These are phyloP conservation scores for Orthonevra nobilis DNA, from an alignment of 2,888 invertebrate species.

Conservation along the genomic window DNA sequence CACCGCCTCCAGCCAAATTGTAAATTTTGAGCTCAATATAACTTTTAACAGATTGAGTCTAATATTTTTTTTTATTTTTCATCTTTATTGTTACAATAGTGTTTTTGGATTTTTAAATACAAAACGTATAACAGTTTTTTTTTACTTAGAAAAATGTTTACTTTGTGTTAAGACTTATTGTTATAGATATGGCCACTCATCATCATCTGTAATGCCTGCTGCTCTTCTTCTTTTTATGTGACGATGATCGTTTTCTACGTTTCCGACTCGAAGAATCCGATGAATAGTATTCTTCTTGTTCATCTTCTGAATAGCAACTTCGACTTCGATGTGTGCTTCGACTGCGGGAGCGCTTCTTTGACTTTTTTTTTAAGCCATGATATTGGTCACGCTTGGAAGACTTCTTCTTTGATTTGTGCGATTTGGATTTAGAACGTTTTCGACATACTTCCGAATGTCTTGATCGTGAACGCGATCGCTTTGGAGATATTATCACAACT, in stretches of 20 bases:
- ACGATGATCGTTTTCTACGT: constrained; percentile 46
- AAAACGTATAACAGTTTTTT: constrained; percentile 31
- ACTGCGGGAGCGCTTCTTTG: constrained; percentile 73
- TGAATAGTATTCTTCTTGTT: constrained; percentile 32
- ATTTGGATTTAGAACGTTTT: constrained; percentile 61
- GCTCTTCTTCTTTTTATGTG: constrained; percentile 60
- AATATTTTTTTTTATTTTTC: background rate
- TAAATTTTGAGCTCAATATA: too few species aligned
- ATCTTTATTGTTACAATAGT: constrained; percentile 41
- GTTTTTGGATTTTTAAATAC: constrained; percentile 38
- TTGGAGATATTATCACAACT: constrained; percentile 50
- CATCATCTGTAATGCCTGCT: constrained; percentile 60
- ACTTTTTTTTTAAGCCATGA: constrained; percentile 74
- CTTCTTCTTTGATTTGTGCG: constrained; percentile 71
- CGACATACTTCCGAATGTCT: constrained; percentile 26
- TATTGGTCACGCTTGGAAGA: constrained; percentile 72
- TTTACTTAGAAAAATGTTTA: background rate
- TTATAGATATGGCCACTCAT: constrained; percentile 24
- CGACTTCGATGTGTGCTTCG: constrained; percentile 58
- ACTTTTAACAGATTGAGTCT: too few species aligned
- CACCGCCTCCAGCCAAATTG: too few species aligned
- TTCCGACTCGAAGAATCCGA: constrained; percentile 56
- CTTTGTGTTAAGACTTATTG: constrained; percentile 26
- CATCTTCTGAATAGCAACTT: constrained; percentile 56
- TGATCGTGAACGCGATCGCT: constrained; percentile 50